These are phyloP conservation scores for Sanderia malayensis DNA, from an alignment of 30 jellyfish, hydroid and myxozoan genomes.

Conservation along the genomic window DNA sequence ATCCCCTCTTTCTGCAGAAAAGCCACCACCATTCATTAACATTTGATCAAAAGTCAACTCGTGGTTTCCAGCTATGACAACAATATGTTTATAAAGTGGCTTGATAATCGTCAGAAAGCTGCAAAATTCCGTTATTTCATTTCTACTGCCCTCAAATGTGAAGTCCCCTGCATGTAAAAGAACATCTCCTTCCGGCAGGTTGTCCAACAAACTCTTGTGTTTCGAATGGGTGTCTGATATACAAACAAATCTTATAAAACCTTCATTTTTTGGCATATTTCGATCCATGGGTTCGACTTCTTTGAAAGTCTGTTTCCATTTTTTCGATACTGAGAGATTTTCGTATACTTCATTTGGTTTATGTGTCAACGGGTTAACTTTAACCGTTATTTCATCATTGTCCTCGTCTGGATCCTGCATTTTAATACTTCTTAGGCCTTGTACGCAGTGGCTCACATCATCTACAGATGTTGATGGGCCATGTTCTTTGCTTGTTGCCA, in stretches of 20 bases:
- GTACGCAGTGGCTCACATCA: no score
- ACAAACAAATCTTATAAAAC: constrained; percentile 80
- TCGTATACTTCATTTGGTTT: constrained; percentile 53
- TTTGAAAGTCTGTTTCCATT: constrained; percentile 39
- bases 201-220: constrained; percentile 31
- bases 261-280: constrained; percentile 28
- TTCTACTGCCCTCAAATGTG: constrained; percentile 58
- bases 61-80: constrained; percentile 96
- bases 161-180: constrained; percentile 92
- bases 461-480: no score
- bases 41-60: constrained; percentile 74
- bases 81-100: constrained; percentile 57
- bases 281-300: background rate
- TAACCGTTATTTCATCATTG: constrained; percentile 15
- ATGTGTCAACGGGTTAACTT: constrained; percentile 49
- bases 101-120: constrained; percentile 30
- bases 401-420: no score
- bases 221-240: constrained; percentile 94
- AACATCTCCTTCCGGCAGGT: constrained; percentile 82
- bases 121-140: constrained; percentile 69
- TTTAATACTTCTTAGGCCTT: no score
- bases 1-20: constrained; percentile 52
- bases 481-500: no score
- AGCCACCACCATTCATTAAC: constrained; percentile 30
- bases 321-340: constrained; percentile 26